Base-by-base conservation (phyloP, 1,140 invertebrate species). In the Anadara kagoshimensis region DNA sequence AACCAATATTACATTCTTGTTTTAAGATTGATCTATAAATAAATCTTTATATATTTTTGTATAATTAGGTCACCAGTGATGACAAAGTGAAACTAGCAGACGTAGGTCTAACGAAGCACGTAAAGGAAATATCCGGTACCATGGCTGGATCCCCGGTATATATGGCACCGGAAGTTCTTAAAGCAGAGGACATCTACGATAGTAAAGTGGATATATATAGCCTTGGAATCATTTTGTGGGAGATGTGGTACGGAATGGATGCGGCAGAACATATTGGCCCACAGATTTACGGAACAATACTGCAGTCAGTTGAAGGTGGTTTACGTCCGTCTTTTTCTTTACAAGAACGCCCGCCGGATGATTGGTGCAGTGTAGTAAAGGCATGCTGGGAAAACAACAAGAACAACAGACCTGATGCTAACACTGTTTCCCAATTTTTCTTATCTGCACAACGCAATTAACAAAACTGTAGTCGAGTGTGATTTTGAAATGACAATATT, bases 201-300 rank as follows among this genome's bases (percentile, higher is more conserved):
- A 68, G 73, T 43, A 77, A 79, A 49, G 81, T 76, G 0, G 83
- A 84, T 45, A 81, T 82, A n/a, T 84, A 81, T 71, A 76, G 71
- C 56, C 44, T 84, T 41, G 80, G 56, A 10, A 73, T 82, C 24
- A 79, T 84, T 11, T 29, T 82, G 14, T 84, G 83, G 83, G 83
- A 84, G 61, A 73, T 84, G 57, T 84, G 83, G 83, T 84, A 84
- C 62, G 83, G 80, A 12, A 53, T 76, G 7, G 83, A 84, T 53
- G 76, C 74, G 16, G 78, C 78, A 26, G 71, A 75, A 36, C 75
- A 78, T 63, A 80, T 79, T n/a, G 49, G 68, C 18, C 44, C 64
- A 24, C 65, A 76, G 24, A 26, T 80, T 20, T 67, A 67, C 64
- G 65, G 51, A 18, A 66, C 66, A 2, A 56, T 83, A 14, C 76